Evolutionary conservation across 2,113 vertebrate genomes (phyloP).

Genomic region (Colossoma macropomum): DNA sequence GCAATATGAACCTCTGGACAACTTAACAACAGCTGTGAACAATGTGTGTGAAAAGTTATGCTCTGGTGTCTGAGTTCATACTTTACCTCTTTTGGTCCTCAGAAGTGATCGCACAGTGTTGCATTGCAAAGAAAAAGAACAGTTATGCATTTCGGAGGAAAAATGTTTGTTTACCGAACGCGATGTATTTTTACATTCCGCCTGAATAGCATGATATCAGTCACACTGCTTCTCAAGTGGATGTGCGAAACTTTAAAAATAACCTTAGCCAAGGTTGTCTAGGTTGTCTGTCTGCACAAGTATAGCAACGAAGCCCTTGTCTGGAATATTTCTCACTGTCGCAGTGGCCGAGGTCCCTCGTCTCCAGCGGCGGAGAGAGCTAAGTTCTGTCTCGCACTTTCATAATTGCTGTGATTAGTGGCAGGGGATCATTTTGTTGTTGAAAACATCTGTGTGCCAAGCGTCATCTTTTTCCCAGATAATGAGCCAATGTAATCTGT

Average conservation of each 20-base stretch:
- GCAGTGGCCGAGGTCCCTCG: conserved; percentile 1
- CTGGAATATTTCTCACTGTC: background rate
- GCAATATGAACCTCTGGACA: background rate
- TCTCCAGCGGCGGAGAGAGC: background rate
- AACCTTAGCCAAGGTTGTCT: background rate
- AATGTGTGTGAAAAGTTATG: background rate
- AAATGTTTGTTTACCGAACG: conserved; percentile 1
- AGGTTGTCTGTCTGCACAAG: background rate
- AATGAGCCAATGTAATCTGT: conserved; percentile 47
- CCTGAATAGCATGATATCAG: background rate
- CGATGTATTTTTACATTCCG: background rate
- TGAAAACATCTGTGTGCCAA: conserved; percentile 53
- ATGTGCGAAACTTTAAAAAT: background rate
- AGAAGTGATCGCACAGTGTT: background rate
- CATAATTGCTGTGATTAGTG: conserved; percentile 49
- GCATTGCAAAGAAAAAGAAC: background rate
- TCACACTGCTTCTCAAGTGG: background rate
- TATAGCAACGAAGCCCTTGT: background rate
- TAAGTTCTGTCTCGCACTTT: conserved; percentile 30
- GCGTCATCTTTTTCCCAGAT: conserved; percentile 36
- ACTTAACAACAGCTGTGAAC: background rate
- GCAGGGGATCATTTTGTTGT: conserved; percentile 41
- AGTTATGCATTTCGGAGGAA: background rate
- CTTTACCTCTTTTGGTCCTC: background rate
- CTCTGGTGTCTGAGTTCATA: background rate